Evolutionary conservation across 2,797 vertebrate genomes (phyloP), one percentile per base, ranked within the genome.

Genomic region (Liparis tanakae): DNA sequence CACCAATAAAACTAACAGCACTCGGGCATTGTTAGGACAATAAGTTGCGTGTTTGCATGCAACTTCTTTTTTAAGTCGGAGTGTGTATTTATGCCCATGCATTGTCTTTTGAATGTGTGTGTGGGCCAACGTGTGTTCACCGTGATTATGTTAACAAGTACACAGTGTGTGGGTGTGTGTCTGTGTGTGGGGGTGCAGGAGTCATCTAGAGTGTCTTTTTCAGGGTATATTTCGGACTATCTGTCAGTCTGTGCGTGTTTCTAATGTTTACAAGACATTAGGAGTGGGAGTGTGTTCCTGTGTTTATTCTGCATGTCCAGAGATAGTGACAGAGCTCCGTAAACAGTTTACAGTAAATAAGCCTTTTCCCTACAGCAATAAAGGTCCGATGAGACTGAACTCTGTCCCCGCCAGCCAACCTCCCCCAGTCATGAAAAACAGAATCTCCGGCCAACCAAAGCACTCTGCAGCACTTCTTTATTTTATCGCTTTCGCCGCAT

Each of bases 311-410:
- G 85, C 79, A 43, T 70, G 85, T 90, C 84, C 89, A 92, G 86
- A 93, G 91, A 94, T 89, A 92, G 92, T 92, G 92, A 91, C 90
- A 87, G 87, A 91, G 88, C 87, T 87, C 84, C 64, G n/a, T 94
- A 94, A 94, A 93, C 92, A 90, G 89, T 93, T 93, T 91, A 94
- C 89, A 92, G 91, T 92, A 92, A 93, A 93, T 88, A 91, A 87
- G 84, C 79, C 67, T 83, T 91, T 90, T 91, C 87, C 92, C 80
- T 83, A 81, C 85, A 92, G 91, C 89, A 93, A 92, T 94, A 91
- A 93, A 89, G 85, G 80, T 88, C 91, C 84, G 74, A 93, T 93
- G 91, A 94, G 91, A 92, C 90, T 91, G 90, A 93, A 92, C 88
- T 90, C 84, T 92, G 87, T 91, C 85, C 88, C 88, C 75, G 57